Conservation (phyloP, 1,140 invertebrate species). For the Holcopasites calliopsidis region DNA sequence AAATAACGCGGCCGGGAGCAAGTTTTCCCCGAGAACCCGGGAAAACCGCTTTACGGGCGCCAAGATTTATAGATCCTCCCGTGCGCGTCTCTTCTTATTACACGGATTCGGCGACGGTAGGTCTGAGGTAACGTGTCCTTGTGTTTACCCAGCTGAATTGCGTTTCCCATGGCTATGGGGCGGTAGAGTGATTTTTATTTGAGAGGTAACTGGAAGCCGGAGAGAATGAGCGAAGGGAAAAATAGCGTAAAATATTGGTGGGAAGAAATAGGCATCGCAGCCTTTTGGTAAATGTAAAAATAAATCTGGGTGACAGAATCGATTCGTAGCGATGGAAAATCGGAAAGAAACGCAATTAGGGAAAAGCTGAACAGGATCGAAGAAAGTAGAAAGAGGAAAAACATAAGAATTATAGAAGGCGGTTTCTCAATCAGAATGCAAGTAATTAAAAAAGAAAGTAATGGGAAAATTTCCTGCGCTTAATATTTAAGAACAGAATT, state of each 20-base stretch:
- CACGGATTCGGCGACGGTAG: neutral
- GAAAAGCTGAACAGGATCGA: too few species aligned
- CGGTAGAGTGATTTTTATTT: neutral
- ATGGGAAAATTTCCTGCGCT: too few species aligned
- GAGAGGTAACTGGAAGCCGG: neutral
- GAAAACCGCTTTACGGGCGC: slow-evolving; percentile 24
- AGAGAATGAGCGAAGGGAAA: too few species aligned
- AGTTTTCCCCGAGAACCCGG: too few species aligned
- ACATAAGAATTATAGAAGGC: neutral
- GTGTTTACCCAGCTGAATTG: neutral
- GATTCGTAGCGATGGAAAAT: too few species aligned
- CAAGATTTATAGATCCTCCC: slow-evolving; percentile 33
- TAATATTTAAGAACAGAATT: too few species aligned
- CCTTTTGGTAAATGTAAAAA: too few species aligned
- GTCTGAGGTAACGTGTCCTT: neutral
- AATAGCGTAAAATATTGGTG: neutral
- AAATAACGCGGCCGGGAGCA: neutral
- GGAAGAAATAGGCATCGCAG: too few species aligned
- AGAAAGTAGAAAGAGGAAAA: neutral
- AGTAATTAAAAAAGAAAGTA: neutral
- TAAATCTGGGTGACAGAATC: too few species aligned
- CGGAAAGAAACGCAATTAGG: too few species aligned
- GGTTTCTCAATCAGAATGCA: too few species aligned
- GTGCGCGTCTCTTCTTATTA: neutral
- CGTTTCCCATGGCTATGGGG: neutral